Conservation (phyloP, 2,113 vertebrate species). For the Cacatua alba region DNA sequence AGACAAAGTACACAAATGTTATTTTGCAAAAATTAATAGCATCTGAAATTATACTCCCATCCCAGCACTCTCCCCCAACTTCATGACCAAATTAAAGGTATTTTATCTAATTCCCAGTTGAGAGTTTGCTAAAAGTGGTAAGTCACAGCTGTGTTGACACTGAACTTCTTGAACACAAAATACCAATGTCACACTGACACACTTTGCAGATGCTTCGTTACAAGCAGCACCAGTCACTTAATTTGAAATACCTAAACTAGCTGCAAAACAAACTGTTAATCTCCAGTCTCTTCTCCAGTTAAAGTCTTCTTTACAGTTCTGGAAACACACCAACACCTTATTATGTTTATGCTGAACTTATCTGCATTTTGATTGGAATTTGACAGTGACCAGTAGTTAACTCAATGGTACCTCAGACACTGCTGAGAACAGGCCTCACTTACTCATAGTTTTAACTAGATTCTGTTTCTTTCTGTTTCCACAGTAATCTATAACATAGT, state of each 20-base stretch:
- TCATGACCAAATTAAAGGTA: conserved; percentile 54
- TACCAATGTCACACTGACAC: conserved; percentile 29
- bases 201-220: conserved; percentile 56
- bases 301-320: conserved; percentile 37
- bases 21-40: conserved; percentile 69
- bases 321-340: conserved; percentile 59
- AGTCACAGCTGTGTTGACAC: conserved; percentile 70
- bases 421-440: not conserved
- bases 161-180: conserved; percentile 60
- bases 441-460: conserved; percentile 36
- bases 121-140: conserved; percentile 61
- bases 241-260: conserved; percentile 64
- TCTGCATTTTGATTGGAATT: conserved; percentile 56
- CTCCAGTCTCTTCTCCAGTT: conserved; percentile 39
- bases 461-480: conserved; percentile 30
- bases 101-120: conserved; percentile 70
- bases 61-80: not conserved
- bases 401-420: not conserved
- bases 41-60: conserved; percentile 31
- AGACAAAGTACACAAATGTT: conserved; percentile 54
- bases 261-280: conserved; percentile 62
- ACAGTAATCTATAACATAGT: conserved; percentile 57
- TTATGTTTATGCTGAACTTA: conserved; percentile 41
- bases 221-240: conserved; percentile 58
- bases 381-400: conserved; percentile 19